Conservation (phyloP, 2,797 vertebrate genomes). For the Notolabrus celidotus region DNA sequence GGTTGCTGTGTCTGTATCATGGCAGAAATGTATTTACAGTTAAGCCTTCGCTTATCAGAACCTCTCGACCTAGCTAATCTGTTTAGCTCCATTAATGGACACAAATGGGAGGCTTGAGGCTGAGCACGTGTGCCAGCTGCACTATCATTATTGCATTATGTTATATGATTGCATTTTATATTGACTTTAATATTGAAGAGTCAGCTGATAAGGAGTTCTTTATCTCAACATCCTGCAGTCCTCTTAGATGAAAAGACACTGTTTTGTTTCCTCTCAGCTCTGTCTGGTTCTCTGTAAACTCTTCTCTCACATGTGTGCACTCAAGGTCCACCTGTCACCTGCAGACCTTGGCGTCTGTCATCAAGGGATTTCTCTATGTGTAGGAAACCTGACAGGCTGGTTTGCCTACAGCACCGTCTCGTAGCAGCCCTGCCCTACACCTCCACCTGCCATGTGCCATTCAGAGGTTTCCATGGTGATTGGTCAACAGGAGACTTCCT, state of each 20-base stretch:
- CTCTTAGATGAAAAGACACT: neutral
- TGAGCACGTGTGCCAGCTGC: constrained; percentile 64
- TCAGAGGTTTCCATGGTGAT: constrained; percentile 45
- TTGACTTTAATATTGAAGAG: constrained; percentile 61
- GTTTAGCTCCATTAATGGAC: constrained; percentile 62
- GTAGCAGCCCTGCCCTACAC: constrained; percentile 36
- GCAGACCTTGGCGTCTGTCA: constrained; percentile 65
- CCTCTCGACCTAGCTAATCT: constrained; percentile 11
- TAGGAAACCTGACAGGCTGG: constrained; percentile 81
- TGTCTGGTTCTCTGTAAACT: constrained; percentile 22
- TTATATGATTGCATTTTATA: constrained; percentile 31
- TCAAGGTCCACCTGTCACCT: constrained; percentile 61
- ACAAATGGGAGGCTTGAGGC: constrained; percentile 58
- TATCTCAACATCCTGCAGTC: constrained; percentile 26
- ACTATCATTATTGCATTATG: constrained; percentile 49
- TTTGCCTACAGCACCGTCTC: constrained; percentile 65
- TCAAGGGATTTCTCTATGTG: constrained; percentile 66
- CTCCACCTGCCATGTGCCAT: constrained; percentile 60
- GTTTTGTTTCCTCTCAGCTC: constrained; percentile 23
- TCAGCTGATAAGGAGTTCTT: constrained; percentile 21
- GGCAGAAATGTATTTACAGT: constrained; percentile 58
- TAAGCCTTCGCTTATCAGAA: constrained; percentile 56
- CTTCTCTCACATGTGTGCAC: constrained; percentile 15
- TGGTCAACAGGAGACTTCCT: constrained; percentile 48
- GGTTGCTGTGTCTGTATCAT: constrained; percentile 56